Evolutionary conservation across 2,888 invertebrate species (phyloP), one percentile per base, ranked within the genome.

Genomic region (Perithous albicinctus): DNA sequence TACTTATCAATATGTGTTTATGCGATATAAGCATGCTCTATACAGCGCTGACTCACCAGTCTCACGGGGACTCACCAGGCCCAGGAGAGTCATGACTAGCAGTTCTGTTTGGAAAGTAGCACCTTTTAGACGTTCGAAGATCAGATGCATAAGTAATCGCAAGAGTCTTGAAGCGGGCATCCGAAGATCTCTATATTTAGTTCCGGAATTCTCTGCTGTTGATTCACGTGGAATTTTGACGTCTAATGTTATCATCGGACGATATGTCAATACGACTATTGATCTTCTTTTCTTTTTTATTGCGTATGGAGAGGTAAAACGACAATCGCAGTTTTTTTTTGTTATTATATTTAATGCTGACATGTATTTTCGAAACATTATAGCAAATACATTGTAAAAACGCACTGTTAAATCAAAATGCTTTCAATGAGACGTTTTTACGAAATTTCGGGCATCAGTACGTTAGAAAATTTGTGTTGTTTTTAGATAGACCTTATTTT

Each of bases 11-110:
- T 38, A 1, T 7, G 29, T 38, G n/a, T 59, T 73, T 29, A 63
- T 51, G n/a, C 20, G 41, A 63, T 29, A 64, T n/a, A 41, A 67
- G 29, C 43, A 23, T 46, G 41, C 29, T 18, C 46, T 54, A 43
- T 54, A 43, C 67, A 74, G 61, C 32, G 38, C 54, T 43, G 78
- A 82, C 78, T 82, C 82, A 82, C 75, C 82, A 29, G 75, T 78
- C 75, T 75, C 70, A 59, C 74, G 78, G 48, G 59, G 78, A 67
- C 85, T 89, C 84, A 91, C 92, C 88, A 90, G 73, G 63, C 90
- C 91, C n/a, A 90, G 51, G 3, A 87, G 64, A 75, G 88, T 90
- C 89, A 91, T 90, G 67, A 90, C 87, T 48, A 90, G 67, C 32
- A 91, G 84, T 86, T 91, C 89, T 3, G 88, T 88, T 70, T 89